Base-by-base conservation (phyloP, 2,797 vertebrate species). In the Smutsia temminckii region DNA sequence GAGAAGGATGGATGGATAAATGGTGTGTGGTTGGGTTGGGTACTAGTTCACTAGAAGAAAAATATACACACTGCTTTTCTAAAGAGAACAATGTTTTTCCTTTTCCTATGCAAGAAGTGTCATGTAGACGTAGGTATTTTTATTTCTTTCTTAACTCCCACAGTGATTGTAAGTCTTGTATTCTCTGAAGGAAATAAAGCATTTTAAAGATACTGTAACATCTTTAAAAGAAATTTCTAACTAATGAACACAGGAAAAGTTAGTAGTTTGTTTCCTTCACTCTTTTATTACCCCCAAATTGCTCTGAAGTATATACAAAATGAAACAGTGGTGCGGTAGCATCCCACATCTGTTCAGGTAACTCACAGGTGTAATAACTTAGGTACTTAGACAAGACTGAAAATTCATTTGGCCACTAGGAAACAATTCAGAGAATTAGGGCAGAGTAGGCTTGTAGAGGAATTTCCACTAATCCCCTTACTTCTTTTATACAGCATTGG, bases 401-500 rank as follows among this genome's bases (percentile, higher is more conserved):
- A 59, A 46, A 89, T 71, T 83, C 25, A 91, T 55, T 84, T 74
- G 78, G 23, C 17, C n/a, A 74, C 9, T 5, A 69, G 69, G 63
- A 93, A 63, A 51, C 40, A 86, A 23, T n/a, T 74, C 11, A 59
- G 27, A n/a, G 23, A 8, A 13, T 84, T 34, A 77, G 20, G 85
- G 23, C 40, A 66, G 78, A 95, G 23, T 61, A 53, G 49, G 9
- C 53, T 97, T 94, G 34, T 66, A 10, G 34, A 89, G 51, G 69
- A 91, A 79, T 89, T 89, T 87, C 42, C 11, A 29, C 49, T 91
- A 92, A 96, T 94, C 49, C 5, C 17, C 17, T 78, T 61, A 63
- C 40, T 93, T 94, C n/a, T 83, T 93, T 40, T 89, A 95, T 89
- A 81, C 6, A 84, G 40, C 68, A 32, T 11, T 91, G 46, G n/a